Evolutionary conservation across 2,797 vertebrate genomes (phyloP).

Genomic region (Dryobates pubescens): DNA sequence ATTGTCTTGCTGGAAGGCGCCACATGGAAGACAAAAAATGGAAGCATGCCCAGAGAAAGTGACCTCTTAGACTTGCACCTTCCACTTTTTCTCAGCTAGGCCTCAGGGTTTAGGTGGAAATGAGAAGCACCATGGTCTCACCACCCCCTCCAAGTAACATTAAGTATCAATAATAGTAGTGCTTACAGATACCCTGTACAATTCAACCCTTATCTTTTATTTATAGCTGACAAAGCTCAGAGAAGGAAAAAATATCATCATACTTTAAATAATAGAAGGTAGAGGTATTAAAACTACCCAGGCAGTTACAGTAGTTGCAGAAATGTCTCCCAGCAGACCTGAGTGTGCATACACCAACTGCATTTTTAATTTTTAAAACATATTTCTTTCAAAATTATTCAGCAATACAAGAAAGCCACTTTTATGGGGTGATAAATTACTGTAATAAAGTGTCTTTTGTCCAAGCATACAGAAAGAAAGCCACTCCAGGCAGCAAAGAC

Average conservation of each 20-base stretch:
- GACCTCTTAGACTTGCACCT: not conserved
- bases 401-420: slow-evolving; percentile 83
- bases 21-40: not conserved
- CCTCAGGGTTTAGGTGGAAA: not conserved
- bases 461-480: slow-evolving; percentile 79
- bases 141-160: slow-evolving; percentile 59
- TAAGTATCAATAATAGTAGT: slow-evolving; percentile 94
- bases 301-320: slow-evolving; percentile 88
- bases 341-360: slow-evolving; percentile 80
- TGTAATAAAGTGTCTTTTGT: slow-evolving; percentile 90
- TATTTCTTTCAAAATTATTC: slow-evolving; percentile 95
- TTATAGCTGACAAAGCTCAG: slow-evolving; percentile 93
- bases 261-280: slow-evolving; percentile 93
- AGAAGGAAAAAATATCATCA: slow-evolving; percentile 90
- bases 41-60: not conserved
- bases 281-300: slow-evolving; percentile 83
- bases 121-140: slow-evolving; percentile 1
- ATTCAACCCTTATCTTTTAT: slow-evolving; percentile 93
- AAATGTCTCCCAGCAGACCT: slow-evolving; percentile 90
- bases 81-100: not conserved
- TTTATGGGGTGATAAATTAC: slow-evolving; percentile 99
- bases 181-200: slow-evolving; percentile 87
- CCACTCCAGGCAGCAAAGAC: slow-evolving; percentile 76
- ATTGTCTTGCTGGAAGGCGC: not conserved
- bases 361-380: slow-evolving; percentile 96